Base-by-base conservation (phyloP, 2,797 vertebrate genomes). In the Diglossa cyanea region DNA sequence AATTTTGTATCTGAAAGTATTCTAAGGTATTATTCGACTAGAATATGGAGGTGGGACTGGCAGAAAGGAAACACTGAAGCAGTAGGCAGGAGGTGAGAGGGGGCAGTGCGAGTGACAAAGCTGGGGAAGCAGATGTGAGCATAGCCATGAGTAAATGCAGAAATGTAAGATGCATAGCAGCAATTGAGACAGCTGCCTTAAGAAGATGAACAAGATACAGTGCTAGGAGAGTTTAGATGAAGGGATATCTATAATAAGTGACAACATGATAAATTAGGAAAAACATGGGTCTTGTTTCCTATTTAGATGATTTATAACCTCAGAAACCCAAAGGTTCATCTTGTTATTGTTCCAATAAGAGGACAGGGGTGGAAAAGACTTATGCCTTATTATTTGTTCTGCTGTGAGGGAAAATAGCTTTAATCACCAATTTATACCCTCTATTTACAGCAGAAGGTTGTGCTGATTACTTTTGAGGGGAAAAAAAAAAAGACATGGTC, bases 271-370 rank as follows among this genome's bases (percentile, higher is more conserved):
- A 91, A 95, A 95, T 90, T 85, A 92, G 63, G 42, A 82, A 94
- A 93, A 91, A 77, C 55, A 60, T 25, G 54, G 51, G 60, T 83
- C 78, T 89, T 68, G 50, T 85, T 94, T 95, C 60, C 72, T 86
- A 37, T 94, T 96, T 93, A 85, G 39, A 72, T 92, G 92, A 94
- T 93, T 95, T 89, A 95, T 62, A 40, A 92, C 75, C 61, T 68
- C 42, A 86, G 33, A 92, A 87, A 44, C 47, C 61, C 2, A 1
- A 89, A 94, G 42, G 42, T 28, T 93, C 68, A 71, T 83, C 31
- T 71, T 82, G 30, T 81, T 92, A 70, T 57, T 85, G 31, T 54
- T 96, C 45, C 39, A 51, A 35, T 50, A 83, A 79, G n/a, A 5
- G 18, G 23, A 77, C 19, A 65, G 72, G 11, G 35, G 63, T 58